Conservation (phyloP, 2,888 invertebrate species). For the Stegana nigrithorax region DNA sequence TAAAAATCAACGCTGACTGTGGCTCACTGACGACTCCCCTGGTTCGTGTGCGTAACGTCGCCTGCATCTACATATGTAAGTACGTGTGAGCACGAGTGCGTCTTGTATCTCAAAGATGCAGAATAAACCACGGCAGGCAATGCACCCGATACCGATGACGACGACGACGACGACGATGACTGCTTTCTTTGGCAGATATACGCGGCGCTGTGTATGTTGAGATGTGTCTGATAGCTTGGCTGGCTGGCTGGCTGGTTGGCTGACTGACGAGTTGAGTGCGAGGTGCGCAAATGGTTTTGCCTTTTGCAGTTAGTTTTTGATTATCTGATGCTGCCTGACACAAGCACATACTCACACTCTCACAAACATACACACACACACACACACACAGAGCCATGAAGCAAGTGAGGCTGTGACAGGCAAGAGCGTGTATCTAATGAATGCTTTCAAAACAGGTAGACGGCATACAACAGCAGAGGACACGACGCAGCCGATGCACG, state of each 20-base stretch:
- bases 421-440: conserved; percentile 43
- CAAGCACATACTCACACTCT: no score
- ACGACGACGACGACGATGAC: neutral
- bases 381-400: neutral
- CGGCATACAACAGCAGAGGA: conserved; percentile 29
- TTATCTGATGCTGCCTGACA: conserved; percentile 34
- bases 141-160: neutral
- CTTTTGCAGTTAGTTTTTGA: neutral
- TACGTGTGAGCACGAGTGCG: neutral
- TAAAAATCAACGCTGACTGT: conserved; percentile 36
- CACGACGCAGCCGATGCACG: conserved; percentile 1
- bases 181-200: neutral
- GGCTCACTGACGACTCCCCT: neutral
- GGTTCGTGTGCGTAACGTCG: neutral
- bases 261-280: conserved; percentile 24
- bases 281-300: conserved; percentile 12
- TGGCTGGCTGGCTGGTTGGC: conserved; percentile 4
- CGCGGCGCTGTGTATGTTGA: neutral
- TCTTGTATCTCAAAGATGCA: neutral
- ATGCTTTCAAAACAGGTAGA: conserved; percentile 55
- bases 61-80: neutral
- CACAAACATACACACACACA: conserved; percentile 28
- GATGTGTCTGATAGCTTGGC: neutral
- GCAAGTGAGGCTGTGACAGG: no score
- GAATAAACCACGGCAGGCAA: neutral